Percentiles rank a stretch among this genome's conserved stretches.
Evolutionary conservation across 2,797 vertebrate species (phyloP).

Genomic region (Brotula barbata): DNA sequence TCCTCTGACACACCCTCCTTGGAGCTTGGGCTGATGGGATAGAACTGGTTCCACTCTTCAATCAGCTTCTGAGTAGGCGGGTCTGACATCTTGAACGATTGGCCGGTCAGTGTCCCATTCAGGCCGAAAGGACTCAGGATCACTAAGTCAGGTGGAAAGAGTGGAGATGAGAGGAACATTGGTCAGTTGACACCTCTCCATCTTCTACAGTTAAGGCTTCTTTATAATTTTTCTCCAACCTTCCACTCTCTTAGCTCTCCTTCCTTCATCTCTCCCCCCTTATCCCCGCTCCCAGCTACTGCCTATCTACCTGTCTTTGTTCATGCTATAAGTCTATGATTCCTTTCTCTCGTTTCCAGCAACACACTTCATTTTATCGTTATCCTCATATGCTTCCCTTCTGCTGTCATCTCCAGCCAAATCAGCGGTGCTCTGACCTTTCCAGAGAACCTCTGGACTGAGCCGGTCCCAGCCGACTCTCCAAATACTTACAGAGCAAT

Average conservation of each 20-base stretch:
- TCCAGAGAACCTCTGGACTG: constrained; percentile 38
- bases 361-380: constrained; percentile 16
- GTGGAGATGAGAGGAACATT: too few relatives aligned
- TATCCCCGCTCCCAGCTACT: neutral
- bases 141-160: constrained; percentile 74
- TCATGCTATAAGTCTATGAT: neutral
- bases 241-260: neutral
- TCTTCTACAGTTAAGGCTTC: neutral
- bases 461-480: constrained; percentile 46
- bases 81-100: constrained; percentile 98
- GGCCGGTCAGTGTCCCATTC: constrained; percentile 96
- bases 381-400: constrained; percentile 21
- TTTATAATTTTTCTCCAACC: neutral
- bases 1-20: constrained; percentile 87
- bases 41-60: constrained; percentile 99
- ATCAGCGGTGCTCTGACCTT: constrained; percentile 59
- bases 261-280: neutral
- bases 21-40: constrained; percentile 90
- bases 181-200: neutral
- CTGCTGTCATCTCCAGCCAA: constrained; percentile 21
- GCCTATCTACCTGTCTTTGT: neutral
- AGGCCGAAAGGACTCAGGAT: constrained; percentile 97
- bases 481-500: constrained; percentile 68
- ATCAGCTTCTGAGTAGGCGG: constrained; percentile 96
- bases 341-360: neutral